These are phyloP conservation scores for Diloba caeruleocephala DNA, from an alignment of 2,888 invertebrate species.

Conservation along the genomic window DNA sequence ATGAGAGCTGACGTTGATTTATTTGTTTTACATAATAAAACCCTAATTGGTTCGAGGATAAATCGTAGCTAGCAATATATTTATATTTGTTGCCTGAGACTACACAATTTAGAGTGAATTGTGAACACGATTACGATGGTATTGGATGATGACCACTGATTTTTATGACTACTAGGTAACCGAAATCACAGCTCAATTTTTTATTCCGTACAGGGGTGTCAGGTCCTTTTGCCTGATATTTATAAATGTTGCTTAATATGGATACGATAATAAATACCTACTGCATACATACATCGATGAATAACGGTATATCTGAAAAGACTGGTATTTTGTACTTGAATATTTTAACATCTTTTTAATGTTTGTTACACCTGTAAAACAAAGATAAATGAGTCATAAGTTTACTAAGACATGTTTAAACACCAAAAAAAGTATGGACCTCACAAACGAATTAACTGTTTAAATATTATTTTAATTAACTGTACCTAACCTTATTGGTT, in stretches of 20 bases:
- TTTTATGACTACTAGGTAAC: conserved; percentile 34
- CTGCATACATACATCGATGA: too few relatives aligned
- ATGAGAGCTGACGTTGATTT: too few relatives aligned
- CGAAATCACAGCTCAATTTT: conserved; percentile 56
- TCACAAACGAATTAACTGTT: too few relatives aligned
- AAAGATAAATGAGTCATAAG: too few relatives aligned
- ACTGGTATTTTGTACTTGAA: neutral
- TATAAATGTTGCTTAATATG: conserved; percentile 40
- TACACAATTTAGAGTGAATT: neutral
- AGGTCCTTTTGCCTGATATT: conserved; percentile 17
- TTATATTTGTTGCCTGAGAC: conserved; percentile 6
- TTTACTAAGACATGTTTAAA: too few relatives aligned
- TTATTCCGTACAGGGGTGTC: conserved; percentile 35
- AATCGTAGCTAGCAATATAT: too few relatives aligned
- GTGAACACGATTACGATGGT: conserved; percentile 8
- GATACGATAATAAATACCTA: neutral
- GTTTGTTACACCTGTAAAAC: too few relatives aligned
- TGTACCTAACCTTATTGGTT: too few relatives aligned
- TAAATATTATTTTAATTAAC: too few relatives aligned
- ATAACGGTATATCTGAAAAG: neutral
- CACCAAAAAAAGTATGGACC: neutral
- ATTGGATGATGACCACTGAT: conserved; percentile 14
- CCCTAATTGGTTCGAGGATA: too few relatives aligned
- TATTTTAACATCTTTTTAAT: too few relatives aligned
- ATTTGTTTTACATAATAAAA: too few relatives aligned